Conservation (phyloP, 2,888 invertebrate genomes). For the Melanargia galathea region DNA sequence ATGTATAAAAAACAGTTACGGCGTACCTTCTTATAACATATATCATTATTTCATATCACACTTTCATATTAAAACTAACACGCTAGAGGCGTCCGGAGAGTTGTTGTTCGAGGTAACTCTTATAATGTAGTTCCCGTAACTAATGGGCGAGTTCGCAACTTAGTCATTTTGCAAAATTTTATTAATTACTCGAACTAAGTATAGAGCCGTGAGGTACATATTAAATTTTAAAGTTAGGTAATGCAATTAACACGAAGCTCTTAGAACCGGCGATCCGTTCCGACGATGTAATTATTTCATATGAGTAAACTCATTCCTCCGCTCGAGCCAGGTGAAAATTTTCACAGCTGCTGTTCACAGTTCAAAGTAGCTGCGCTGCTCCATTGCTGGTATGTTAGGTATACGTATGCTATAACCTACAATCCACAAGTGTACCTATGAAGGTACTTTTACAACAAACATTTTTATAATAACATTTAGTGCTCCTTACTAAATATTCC, state of each 20-base stretch:
- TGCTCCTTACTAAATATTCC: too few species aligned
- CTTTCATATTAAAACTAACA: too few species aligned
- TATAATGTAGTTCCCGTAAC: slow-evolving; percentile 8
- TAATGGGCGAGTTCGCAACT: slow-evolving; percentile 2
- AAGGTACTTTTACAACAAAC: too few species aligned
- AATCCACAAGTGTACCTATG: too few species aligned
- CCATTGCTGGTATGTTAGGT: background rate
- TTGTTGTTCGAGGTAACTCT: slow-evolving; percentile 2
- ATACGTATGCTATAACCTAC: too few species aligned
- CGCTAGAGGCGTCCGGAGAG: background rate
- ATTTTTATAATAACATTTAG: too few species aligned
- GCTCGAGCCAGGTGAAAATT: slow-evolving; percentile 3
- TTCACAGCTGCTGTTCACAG: background rate
- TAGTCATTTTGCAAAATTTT: background rate
- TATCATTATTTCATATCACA: too few species aligned
- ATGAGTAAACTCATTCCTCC: background rate
- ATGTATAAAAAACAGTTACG: too few species aligned
- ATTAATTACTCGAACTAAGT: slow-evolving; percentile 15
- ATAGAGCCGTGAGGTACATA: slow-evolving; percentile 1
- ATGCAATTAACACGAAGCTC: slow-evolving; percentile 12
- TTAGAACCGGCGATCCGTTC: background rate
- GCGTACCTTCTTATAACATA: background rate
- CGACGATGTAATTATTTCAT: slow-evolving; percentile 1
- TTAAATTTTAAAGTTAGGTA: slow-evolving; percentile 4
- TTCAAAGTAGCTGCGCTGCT: background rate